These are phyloP conservation scores for Drosophila anomalata DNA, from an alignment of 2,888 invertebrate genomes.

Conservation along the genomic window DNA sequence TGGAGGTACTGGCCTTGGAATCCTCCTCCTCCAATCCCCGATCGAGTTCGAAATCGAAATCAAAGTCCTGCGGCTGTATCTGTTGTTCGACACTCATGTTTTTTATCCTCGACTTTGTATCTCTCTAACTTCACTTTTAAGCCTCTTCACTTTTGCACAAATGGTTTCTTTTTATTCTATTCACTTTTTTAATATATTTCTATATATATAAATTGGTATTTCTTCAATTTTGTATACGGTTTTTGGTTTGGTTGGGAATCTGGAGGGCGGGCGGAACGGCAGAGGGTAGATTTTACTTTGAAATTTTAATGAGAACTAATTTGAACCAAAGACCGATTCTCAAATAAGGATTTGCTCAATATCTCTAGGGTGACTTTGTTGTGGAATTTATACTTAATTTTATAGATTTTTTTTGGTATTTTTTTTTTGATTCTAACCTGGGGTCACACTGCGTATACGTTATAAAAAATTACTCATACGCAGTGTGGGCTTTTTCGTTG, in stretches of 20 bases:
- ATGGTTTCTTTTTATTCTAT: not conserved
- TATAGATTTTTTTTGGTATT: too few species aligned
- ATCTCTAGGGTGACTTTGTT: not conserved
- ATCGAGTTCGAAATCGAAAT: not conserved
- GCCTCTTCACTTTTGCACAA: not conserved
- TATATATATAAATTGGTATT: not conserved
- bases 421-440: too few species aligned
- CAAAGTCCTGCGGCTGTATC: constrained; percentile 7
- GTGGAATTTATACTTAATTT: too few species aligned
- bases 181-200: not conserved
- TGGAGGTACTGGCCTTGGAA: not conserved
- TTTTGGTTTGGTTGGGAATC: not conserved
- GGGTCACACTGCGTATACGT: too few species aligned
- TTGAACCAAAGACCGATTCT: not conserved
- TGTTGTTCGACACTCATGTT: constrained; percentile 38
- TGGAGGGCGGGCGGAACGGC: not conserved
- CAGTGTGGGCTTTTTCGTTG: too few species aligned
- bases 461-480: too few species aligned
- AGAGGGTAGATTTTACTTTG: not conserved
- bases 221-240: not conserved
- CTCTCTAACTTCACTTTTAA: not conserved
- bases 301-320: not conserved
- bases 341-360: not conserved
- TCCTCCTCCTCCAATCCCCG: not conserved
- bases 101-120: not conserved